Evolutionary conservation across 2,797 vertebrate species (phyloP).

Genomic region (Sebastes iracundus): DNA sequence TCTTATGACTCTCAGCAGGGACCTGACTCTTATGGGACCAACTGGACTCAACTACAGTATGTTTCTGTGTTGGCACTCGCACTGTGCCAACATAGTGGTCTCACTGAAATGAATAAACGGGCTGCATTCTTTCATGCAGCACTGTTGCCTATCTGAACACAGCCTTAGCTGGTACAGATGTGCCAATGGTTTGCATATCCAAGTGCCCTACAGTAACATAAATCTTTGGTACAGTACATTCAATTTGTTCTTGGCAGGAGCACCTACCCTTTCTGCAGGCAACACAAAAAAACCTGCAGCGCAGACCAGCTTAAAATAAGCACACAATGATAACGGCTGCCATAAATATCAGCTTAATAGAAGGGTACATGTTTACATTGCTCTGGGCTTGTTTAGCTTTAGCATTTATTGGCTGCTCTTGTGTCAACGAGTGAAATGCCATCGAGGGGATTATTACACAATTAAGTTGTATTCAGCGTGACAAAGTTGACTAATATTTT

Average conservation of each 20-base stretch:
- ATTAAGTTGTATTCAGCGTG: constrained; percentile 44
- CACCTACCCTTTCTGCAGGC: constrained; percentile 17
- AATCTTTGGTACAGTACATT: constrained; percentile 35
- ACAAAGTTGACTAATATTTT: constrained; percentile 62
- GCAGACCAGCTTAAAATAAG: constrained; percentile 24
- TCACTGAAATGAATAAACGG: constrained; percentile 16
- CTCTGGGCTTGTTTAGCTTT: constrained; percentile 22
- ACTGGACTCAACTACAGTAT: background rate
- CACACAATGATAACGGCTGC: constrained; percentile 18
- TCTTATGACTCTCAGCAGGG: fast-evolving
- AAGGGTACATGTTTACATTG: constrained; percentile 29
- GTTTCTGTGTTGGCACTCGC: background rate
- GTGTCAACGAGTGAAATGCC: constrained; percentile 56
- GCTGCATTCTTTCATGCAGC: background rate
- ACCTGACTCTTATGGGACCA: background rate
- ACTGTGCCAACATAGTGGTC: background rate
- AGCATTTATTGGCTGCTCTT: constrained; percentile 33
- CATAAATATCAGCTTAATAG: constrained; percentile 25
- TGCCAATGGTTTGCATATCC: constrained; percentile 25
- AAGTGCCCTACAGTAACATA: constrained; percentile 23
- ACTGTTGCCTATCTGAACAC: background rate
- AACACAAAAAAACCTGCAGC: constrained; percentile 17
- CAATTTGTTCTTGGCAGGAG: constrained; percentile 29
- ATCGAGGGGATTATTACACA: constrained; percentile 43
- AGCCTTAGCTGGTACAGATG: background rate